Evolutionary conservation across 2,888 invertebrate species (phyloP), one percentile per base, ranked within the genome.

Genomic region (Andrena bicolor): DNA sequence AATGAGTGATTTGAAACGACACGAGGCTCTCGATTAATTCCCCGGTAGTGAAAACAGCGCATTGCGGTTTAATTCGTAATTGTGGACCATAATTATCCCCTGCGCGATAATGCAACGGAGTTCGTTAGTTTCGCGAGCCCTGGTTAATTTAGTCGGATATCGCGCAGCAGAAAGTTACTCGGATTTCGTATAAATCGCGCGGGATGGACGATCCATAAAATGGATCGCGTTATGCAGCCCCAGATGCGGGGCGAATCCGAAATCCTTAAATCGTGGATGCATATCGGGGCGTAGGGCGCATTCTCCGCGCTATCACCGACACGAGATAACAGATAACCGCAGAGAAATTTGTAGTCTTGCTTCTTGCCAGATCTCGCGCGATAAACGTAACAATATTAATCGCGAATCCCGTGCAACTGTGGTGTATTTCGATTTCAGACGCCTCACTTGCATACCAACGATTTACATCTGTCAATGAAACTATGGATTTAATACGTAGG

Each of bases 251-350:
- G 53, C 8, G 26, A 75, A 41, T 69, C 69, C 61, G 61, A 26
- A 64, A 72, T 76, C 63, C 72, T 56, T 64, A 71, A 76, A 76
- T 76, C 72, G 56, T 49, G 56, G 72, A 28, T 64, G 71, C 64
- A 56, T 58, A 64, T 48, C 72, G 53, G 10, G 32, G 35, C 69
- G 20, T 28, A 13, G 32, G 56, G 23, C 30, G 48, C 63, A 56
- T 71, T 78, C 68, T 35, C 63, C 20, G 20, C 7, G 51, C 53
- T 75, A 75, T 75, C 78, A 26, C 48, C 78, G 76, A 68, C 23
- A 53, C 51, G 13, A 51, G 75, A 70, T 63, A 76, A 63, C 69
- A 63, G 69, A 60, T 77, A 77, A 61, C 74, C 23, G 23, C 60
- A 41, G 74, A 77, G 77, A 74, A 66, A 77, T 51, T 74, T 60